Base-by-base conservation (phyloP, 2,113 vertebrate species). In the Perccottus glenii region DNA sequence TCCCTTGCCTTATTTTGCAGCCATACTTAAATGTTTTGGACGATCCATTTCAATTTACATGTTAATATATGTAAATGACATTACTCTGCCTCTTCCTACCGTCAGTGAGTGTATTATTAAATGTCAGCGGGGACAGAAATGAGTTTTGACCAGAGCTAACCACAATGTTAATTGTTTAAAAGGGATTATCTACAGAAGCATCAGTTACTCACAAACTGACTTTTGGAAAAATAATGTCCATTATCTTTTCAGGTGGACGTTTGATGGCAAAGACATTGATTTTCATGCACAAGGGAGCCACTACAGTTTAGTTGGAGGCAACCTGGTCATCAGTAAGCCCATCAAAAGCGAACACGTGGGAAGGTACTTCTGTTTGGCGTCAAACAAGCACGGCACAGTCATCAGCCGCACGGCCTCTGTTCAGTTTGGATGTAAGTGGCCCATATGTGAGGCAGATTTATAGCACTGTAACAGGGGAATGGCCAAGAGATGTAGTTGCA, bases 351-450 rank as follows among this genome's bases (percentile, higher is more conserved):
- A 87, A 60, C 95, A 99, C 60, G 87, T 91, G 67, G 97, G 98
- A 56, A 92, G 85, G 44, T 99, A 98, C 64, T 84, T 93, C 74
- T 99, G 98, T 66, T 51, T 94, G 74, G 96, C 96, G 12, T 92
- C 93, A 0, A 99, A 99, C 82, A 71, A 49, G 67, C 94, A 93
- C 7, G 98, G 98, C 74, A 94, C 91, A n/a, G 68, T 99, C 64
- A 81, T 95, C 89, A 99, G 97, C 89, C 91, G 61, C 6, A 94
- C 94, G 78, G 97, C 96, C 11, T 93, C 88, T 5, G 89, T 99
- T 72, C 94, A 92, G 73, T 99, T 99, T 74, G 98, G 97, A 88
- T 96, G 98, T 99, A 93, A 96, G 98, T 89, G 6, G 32, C 59
- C 11, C 36, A 10, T 46, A 59, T 44, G 19, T 58, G 16, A 64